phyloP scores from a whole-genome alignment of 2,797 vertebrate species.

The Oreochromis grahami region DNA sequence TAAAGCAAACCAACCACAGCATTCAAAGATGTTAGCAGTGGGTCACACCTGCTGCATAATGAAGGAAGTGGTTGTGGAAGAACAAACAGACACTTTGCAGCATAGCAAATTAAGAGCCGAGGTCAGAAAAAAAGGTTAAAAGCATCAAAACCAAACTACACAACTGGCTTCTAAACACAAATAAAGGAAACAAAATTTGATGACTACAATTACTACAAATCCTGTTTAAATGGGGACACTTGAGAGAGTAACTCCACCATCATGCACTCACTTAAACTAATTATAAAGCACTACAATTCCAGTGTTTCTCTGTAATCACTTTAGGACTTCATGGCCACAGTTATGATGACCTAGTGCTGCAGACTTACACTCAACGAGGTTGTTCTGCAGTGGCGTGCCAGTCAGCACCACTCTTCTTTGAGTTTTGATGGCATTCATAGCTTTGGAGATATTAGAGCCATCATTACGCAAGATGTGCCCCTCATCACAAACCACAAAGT shows the following conservation, averaged over 20 bases:
- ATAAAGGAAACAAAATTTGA: neutral
- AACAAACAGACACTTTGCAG: neutral
- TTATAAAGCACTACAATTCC: neutral
- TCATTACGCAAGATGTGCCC: conserved; percentile 93
- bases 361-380: conserved; percentile 90
- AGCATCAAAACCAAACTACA: neutral
- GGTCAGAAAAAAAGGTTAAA: neutral
- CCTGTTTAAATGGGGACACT: neutral
- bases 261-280: neutral
- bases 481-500: conserved; percentile 96
- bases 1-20: rapidly evolving
- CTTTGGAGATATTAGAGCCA: conserved; percentile 86
- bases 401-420: conserved; percentile 91
- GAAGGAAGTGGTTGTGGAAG: neutral
- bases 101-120: neutral
- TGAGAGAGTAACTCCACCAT: neutral
- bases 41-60: neutral
- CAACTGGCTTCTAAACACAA: neutral
- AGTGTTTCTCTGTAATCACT: neutral
- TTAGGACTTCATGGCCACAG: neutral
- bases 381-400: conserved; percentile 96
- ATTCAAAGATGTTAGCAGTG: neutral
- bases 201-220: neutral
- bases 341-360: neutral
- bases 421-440: conserved; percentile 88